Evolutionary conservation across 2,113 vertebrate species (phyloP).

Genomic region (Ailuropoda melanoleuca): DNA sequence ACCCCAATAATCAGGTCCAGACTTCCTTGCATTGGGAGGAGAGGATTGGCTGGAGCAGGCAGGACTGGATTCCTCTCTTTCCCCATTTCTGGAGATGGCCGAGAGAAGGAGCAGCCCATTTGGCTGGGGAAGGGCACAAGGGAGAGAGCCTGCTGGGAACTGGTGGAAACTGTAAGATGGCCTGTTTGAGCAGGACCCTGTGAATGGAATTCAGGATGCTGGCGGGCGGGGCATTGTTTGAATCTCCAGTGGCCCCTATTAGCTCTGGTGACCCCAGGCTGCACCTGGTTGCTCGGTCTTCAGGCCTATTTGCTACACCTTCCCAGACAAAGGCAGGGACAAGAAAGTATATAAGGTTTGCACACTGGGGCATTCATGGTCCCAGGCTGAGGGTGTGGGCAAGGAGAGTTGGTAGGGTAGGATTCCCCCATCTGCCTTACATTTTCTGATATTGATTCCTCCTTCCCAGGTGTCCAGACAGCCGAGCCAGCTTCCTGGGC

Average conservation of each 20-base stretch:
- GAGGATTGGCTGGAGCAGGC: constrained; percentile 15
- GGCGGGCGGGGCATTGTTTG: background rate
- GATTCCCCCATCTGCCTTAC: background rate
- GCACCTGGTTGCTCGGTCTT: background rate
- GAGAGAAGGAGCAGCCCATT: background rate
- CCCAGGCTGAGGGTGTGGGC: background rate
- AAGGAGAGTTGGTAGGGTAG: background rate
- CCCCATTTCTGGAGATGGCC: background rate
- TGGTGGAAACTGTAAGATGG: background rate
- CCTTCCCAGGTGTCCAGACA: constrained; percentile 69
- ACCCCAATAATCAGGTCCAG: constrained; percentile 77
- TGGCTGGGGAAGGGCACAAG: background rate
- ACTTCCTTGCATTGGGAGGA: constrained; percentile 64
- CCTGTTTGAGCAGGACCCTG: background rate
- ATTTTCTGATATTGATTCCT: background rate
- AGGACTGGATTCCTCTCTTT: background rate
- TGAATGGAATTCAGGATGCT: background rate
- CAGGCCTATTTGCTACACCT: too few species aligned
- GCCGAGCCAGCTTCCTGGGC: constrained; percentile 30
- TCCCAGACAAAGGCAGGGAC: background rate
- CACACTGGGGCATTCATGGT: background rate
- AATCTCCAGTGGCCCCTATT: background rate
- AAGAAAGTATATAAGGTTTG: background rate
- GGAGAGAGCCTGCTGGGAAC: background rate
- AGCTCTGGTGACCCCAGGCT: background rate